Base-by-base conservation (phyloP, 2,888 invertebrate species). In the Salticus scenicus region DNA sequence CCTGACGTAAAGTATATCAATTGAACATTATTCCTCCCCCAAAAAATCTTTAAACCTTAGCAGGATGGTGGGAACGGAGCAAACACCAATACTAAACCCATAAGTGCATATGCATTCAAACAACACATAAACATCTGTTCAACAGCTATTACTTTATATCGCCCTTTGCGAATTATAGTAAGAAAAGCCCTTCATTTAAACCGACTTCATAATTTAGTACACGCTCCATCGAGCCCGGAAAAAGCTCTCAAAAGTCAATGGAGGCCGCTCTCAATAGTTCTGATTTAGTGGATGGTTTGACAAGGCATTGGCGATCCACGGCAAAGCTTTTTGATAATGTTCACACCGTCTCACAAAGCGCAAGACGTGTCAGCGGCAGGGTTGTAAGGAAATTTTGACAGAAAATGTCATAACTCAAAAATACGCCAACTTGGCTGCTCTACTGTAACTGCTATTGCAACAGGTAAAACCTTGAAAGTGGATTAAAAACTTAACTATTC, bases 231-330 rank as follows among this genome's bases (percentile, higher is more conserved):
- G 80, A 51, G 33, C 66, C 31, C 80, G 72, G 82, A 75, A 82
- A 82, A 82, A 27, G 63, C 70, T 81, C 41, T 31, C 51, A 41
- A 33, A 31, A 73, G 73, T 81, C 70, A 82, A 82, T 70, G 28
- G 82, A 33, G 17, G 10, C 41, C 31, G 37, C n/a, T 69, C 75
- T 82, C 82, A 82, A 82, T 82, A n/a, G 72, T 31, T 71, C 83
- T 83, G 83, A 83, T 83, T 83, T 83, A 83, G 83, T 83, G 83
- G 83, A 83, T 83, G 83, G 83, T 77, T 83, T 83, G 83, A 83
- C 83, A 83, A 83, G 76, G 63, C 63, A 70, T 75, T 70, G 51
- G 75, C 70, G 64, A 47, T 37, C 33, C 63, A 41, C 51, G 75
- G 64, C 31, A 31, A 47, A 71, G 47, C 57, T 75, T 83, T 82